Evolutionary conservation across 2,797 vertebrate genomes (phyloP).

Genomic region (Bufotes viridis): DNA sequence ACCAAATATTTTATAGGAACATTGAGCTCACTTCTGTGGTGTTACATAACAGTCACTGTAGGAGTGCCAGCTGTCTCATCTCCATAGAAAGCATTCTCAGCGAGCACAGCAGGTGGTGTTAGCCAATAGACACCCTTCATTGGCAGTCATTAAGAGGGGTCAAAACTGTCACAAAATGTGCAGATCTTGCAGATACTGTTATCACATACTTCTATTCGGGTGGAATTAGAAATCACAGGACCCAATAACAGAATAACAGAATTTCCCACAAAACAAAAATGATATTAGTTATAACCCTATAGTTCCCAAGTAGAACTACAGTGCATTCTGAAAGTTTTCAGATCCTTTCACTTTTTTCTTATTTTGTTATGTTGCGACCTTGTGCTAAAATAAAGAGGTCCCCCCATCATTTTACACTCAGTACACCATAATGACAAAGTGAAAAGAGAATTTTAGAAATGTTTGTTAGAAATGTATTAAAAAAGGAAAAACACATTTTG

Average conservation of each 20-base stretch:
- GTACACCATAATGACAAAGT: too few relatives aligned
- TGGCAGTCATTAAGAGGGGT: constrained; percentile 7
- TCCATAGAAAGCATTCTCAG: constrained; percentile 41
- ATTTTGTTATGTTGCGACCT: too few relatives aligned
- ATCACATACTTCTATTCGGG: neutral
- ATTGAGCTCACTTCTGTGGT: constrained; percentile 16
- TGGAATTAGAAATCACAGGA: neutral
- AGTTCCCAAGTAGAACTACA: too few relatives aligned
- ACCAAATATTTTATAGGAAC: constrained; percentile 46
- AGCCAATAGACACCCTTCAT: constrained; percentile 15
- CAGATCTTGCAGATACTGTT: neutral
- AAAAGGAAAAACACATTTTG: too few relatives aligned
- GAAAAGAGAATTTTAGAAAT: too few relatives aligned
- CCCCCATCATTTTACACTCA: too few relatives aligned
- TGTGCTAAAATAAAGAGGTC: too few relatives aligned
- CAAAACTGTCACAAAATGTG: neutral
- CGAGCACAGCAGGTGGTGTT: constrained; percentile 41
- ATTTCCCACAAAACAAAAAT: neutral
- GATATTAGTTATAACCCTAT: neutral
- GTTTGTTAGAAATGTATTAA: too few relatives aligned
- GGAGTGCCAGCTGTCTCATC: constrained; percentile 54
- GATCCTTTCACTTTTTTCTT: too few relatives aligned
- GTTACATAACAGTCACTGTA: constrained; percentile 43
- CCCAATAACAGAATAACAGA: neutral
- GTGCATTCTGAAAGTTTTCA: too few relatives aligned